Evolutionary conservation across 92 coral and sea anemone species (phyloP).

Genomic region (Pocillopora grandis): DNA sequence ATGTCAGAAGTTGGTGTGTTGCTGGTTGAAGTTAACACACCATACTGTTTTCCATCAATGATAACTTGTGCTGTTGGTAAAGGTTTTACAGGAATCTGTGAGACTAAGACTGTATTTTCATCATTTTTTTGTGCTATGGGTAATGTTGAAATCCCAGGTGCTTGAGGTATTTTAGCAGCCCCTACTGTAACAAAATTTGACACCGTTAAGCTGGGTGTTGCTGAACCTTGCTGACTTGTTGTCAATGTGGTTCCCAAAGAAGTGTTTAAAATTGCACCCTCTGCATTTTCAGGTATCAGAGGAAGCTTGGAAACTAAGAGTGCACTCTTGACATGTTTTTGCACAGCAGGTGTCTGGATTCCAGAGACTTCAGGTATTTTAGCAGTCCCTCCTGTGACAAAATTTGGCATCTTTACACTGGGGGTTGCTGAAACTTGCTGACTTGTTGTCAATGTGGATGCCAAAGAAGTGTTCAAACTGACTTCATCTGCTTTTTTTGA

Average conservation of each 20-base stretch:
- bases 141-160: neutral
- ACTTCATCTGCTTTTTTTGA: slow-evolving; percentile 36
- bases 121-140: neutral
- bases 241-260: neutral
- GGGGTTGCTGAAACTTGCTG: slow-evolving; percentile 7
- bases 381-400: neutral
- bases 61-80: neutral
- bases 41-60: neutral
- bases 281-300: slow-evolving; percentile 15
- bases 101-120: neutral
- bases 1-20: slow-evolving; percentile 2
- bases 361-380: slow-evolving; percentile 5
- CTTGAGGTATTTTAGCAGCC: slow-evolving; percentile 10
- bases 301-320: too few relatives aligned
- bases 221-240: slow-evolving; percentile 4
- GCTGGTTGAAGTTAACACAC: neutral
- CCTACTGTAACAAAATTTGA: slow-evolving; percentile 1
- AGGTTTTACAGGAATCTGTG: neutral
- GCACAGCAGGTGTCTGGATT: too few relatives aligned
- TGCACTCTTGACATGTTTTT: too few relatives aligned
- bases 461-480: neutral
- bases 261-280: neutral
- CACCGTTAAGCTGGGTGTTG: neutral
- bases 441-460: neutral
- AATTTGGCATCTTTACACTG: neutral